These are phyloP conservation scores for Mormyrops attenuatus DNA, from an alignment of 2,797 vertebrate genomes.

Conservation along the genomic window DNA sequence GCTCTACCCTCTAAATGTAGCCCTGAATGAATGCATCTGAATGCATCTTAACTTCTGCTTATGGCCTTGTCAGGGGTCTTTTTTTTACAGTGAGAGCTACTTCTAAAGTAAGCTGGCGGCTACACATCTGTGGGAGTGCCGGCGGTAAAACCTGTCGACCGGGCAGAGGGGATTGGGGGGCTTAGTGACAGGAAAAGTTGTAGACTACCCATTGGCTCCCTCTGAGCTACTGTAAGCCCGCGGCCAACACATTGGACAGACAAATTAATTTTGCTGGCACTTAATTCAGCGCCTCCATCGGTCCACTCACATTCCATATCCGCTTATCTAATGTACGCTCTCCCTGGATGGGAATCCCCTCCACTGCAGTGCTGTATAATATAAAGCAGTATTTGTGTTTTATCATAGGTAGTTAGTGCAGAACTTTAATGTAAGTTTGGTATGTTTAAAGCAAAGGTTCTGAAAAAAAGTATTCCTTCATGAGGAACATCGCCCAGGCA, in stretches of 20 bases:
- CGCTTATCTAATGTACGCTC: neutral
- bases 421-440: neutral
- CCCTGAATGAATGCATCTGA: neutral
- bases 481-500: neutral
- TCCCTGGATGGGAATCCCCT: neutral
- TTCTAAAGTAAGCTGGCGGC: too few species aligned
- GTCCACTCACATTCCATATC: neutral
- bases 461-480: neutral
- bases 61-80: neutral
- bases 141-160: neutral
- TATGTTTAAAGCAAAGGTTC: neutral
- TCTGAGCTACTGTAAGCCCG: neutral
- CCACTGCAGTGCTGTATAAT: neutral
- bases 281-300: neutral
- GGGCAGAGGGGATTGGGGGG: neutral
- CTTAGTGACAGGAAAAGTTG: neutral
- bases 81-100: neutral
- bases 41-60: neutral
- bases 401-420: neutral
- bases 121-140: neutral
- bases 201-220: neutral
- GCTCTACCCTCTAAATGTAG: neutral
- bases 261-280: neutral
- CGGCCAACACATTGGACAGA: neutral
- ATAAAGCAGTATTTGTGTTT: neutral